Base-by-base conservation (phyloP, 2,113 vertebrate genomes). In the Colius striatus region DNA sequence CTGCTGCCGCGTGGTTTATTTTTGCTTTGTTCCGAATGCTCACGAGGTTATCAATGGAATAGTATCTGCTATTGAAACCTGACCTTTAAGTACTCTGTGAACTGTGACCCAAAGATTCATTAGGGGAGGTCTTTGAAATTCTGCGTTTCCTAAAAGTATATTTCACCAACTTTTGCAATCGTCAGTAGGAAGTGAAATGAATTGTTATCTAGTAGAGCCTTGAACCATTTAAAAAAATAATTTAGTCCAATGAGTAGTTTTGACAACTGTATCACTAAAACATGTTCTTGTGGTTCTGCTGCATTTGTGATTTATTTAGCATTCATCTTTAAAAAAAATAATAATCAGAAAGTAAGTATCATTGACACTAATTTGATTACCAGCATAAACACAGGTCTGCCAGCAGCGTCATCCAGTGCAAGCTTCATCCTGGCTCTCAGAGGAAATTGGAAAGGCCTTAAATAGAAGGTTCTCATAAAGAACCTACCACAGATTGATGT, bases 381-480 rank as follows among this genome's bases (percentile, higher is more conserved):
- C 92, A 92, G 86, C 77, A 87, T 81, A 72, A 96, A 91, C 68
- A 92, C 29, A 78, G 65, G 61, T 82, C 84, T 89, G 77, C 92
- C 93, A 72, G 76, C 90, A 92, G 72, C 20, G 0, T 90, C 92
- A 36, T 96, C 90, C 71, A 86, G 72, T 68, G 85, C 92, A 84
- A 83, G 72, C 76, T 87, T 81, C 92, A 62, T 93, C 84, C 72
- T 78, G 72, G 50, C 72, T 78, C 58, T 89, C 89, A 38, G 75
- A 92, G 76, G 92, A 65, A 80, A 94, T 5, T 61, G 85, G 90
- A 78, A 96, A 90, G 41, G 79, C 79, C 76, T 95, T 75, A 93
- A 78, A 72, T 25, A 72, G 17, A 86, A 96, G 90, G 93, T 93
- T 96, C 92, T 78, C 41, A 15, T 88, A 72, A 86, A 90, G 88